A percentile compares a stretch with the other conserved stretches of the same genome.
Evolutionary conservation across 2,888 invertebrate genomes (phyloP).

Genomic region (Seira sanloemensis): DNA sequence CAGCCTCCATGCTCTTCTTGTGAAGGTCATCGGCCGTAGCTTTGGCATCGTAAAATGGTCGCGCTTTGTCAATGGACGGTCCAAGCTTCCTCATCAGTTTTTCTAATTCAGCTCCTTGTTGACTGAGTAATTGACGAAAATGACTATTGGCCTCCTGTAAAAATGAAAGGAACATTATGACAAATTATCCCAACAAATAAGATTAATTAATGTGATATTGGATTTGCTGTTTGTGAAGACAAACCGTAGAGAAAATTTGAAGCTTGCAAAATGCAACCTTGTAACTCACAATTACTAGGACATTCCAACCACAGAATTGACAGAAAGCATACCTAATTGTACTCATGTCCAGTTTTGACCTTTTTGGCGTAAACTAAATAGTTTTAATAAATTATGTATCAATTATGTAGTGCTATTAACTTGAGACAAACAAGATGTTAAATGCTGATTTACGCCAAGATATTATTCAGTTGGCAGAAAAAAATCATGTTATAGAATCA

Average conservation of each 20-base stretch:
- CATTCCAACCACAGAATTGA: neutral
- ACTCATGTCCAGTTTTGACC: too few species aligned
- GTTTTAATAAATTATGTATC: too few species aligned
- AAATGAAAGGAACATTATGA: neutral
- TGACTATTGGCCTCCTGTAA: conserved; percentile 92
- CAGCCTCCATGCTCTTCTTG: conserved; percentile 90
- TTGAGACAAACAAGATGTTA: too few species aligned
- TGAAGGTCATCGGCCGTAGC: conserved; percentile 86
- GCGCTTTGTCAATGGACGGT: conserved; percentile 89
- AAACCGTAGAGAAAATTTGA: neutral
- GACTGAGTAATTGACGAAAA: conserved; percentile 90
- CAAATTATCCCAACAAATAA: neutral
- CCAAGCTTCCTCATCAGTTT: conserved; percentile 88
- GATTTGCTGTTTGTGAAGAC: neutral
- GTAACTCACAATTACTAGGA: neutral
- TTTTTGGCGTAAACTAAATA: too few species aligned
- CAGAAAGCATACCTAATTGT: neutral
- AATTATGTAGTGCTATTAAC: too few species aligned
- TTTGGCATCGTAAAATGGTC: conserved; percentile 92
- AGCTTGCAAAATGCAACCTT: neutral
- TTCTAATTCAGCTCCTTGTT: conserved; percentile 89
- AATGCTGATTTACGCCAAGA: too few species aligned
- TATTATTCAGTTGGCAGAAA: too few species aligned
- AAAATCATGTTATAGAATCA: too few species aligned
- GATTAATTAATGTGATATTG: neutral